phyloP scores from a whole-genome alignment of 2,113 vertebrate genomes.

The Myxocyprinus asiaticus region DNA sequence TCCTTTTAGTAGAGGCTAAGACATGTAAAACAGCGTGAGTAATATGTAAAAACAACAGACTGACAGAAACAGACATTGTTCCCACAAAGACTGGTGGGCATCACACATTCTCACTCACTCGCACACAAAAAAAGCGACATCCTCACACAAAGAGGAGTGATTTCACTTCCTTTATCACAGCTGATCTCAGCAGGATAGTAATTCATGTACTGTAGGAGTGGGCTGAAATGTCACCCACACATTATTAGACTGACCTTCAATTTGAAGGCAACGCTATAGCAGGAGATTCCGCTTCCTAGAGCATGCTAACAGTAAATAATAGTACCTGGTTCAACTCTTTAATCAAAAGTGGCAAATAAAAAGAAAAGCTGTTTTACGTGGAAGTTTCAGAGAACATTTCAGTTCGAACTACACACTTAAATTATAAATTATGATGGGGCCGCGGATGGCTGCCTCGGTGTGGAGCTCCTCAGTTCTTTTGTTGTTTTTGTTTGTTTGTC shows the following conservation, averaged over 20 bases:
- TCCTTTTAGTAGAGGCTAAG: conserved; percentile 47
- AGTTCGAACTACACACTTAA: neutral
- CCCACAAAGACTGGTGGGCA: conserved; percentile 31
- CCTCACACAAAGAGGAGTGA: conserved; percentile 36
- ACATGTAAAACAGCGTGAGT: conserved; percentile 52
- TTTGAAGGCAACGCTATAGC: conserved; percentile 35
- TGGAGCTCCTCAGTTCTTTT: too few species aligned
- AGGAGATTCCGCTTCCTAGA: conserved; percentile 35
- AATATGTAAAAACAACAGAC: conserved; percentile 55
- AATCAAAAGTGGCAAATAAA: conserved; percentile 37
- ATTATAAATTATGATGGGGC: too few species aligned
- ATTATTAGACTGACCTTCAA: conserved; percentile 59
- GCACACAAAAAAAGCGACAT: conserved; percentile 22
- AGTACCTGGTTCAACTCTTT: conserved; percentile 26
- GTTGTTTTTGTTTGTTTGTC: too few species aligned
- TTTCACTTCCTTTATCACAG: conserved; percentile 40
- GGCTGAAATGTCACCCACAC: conserved; percentile 37
- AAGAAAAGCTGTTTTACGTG: conserved; percentile 10
- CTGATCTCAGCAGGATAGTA: conserved; percentile 44
- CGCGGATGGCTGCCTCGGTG: too few species aligned
- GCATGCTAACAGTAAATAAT: conserved; percentile 34
- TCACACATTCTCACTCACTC: conserved; percentile 33
- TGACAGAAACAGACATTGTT: conserved; percentile 45
- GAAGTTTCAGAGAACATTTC: neutral
- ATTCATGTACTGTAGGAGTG: conserved; percentile 47